Evolutionary conservation across 2,888 invertebrate genomes (phyloP).

Genomic region (Acheta domesticus): DNA sequence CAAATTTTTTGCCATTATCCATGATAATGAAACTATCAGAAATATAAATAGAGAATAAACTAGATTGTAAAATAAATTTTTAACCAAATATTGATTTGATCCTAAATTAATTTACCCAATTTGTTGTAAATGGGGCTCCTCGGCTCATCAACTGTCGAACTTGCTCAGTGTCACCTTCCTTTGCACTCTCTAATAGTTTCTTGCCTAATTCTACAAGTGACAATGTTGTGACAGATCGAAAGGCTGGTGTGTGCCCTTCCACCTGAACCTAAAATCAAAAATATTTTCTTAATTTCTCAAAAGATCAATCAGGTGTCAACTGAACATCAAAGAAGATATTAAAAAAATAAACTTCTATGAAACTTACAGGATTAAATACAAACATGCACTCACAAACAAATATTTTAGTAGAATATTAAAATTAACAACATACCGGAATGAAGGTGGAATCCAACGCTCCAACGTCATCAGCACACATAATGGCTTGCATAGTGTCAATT

Average conservation of each 20-base stretch:
- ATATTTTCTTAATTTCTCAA: too few relatives aligned
- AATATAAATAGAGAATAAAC: too few relatives aligned
- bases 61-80: too few relatives aligned
- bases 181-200: constrained; percentile 72
- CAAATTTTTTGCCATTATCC: too few relatives aligned
- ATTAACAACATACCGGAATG: constrained; percentile 48
- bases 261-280: neutral
- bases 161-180: constrained; percentile 71
- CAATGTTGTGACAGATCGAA: constrained; percentile 40
- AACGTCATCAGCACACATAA: constrained; percentile 46
- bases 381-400: too few relatives aligned
- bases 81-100: too few relatives aligned
- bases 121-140: constrained; percentile 89
- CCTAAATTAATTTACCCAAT: constrained; percentile 66
- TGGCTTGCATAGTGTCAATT: constrained; percentile 39
- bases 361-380: too few relatives aligned
- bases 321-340: neutral
- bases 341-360: too few relatives aligned
- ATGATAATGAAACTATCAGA: too few relatives aligned
- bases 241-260: neutral
- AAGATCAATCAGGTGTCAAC: neutral
- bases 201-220: constrained; percentile 78
- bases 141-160: constrained; percentile 75
- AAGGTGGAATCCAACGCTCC: constrained; percentile 47
- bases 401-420: too few relatives aligned